Evolutionary conservation across 2,113 vertebrate species (phyloP).

Genomic region (Thinocorus orbignyianus): DNA sequence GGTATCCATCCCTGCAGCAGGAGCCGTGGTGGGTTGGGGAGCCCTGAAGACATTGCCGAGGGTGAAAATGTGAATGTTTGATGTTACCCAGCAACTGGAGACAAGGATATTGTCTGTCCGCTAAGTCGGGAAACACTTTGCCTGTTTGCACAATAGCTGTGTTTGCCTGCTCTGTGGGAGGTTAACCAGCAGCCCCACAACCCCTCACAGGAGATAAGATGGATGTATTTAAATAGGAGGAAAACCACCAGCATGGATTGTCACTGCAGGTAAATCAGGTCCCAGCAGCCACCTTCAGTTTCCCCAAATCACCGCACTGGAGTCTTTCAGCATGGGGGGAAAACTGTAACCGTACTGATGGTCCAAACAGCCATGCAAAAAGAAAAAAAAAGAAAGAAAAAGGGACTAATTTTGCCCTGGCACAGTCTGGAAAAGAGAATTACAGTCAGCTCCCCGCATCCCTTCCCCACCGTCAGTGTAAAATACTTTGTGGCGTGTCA

Average conservation of each 20-base stretch:
- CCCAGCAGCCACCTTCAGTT: background rate
- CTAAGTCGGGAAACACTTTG: background rate
- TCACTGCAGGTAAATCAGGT: background rate
- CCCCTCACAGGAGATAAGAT: background rate
- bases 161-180: background rate
- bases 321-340: fast-evolving
- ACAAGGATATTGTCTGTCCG: background rate
- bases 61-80: background rate
- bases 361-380: background rate
- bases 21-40: background rate
- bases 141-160: slow-evolving; percentile 10
- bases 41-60: background rate
- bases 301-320: background rate
- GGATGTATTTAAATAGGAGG: background rate
- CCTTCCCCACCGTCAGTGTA: background rate
- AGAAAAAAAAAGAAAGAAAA: background rate
- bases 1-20: background rate
- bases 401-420: background rate
- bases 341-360: background rate
- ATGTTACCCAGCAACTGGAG: slow-evolving; percentile 46
- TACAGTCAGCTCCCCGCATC: background rate
- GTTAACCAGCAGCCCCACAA: background rate
- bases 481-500: background rate
- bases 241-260: background rate
- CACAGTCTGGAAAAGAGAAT: background rate